These are phyloP conservation scores for Falcaria lacertinaria DNA, from an alignment of 2,888 invertebrate genomes.

Conservation along the genomic window DNA sequence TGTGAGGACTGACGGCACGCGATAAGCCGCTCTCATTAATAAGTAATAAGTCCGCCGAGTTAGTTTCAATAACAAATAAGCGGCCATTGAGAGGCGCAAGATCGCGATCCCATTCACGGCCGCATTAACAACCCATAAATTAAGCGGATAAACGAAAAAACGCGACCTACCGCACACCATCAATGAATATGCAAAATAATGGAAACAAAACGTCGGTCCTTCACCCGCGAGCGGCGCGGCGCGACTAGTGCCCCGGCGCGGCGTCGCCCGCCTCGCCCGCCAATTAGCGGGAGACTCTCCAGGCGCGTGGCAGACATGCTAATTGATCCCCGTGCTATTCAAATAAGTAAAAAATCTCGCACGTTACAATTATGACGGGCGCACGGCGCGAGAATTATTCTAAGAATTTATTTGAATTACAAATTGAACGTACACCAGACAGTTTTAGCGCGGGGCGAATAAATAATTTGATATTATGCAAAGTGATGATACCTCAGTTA, in stretches of 20 bases:
- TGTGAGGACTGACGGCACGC: conserved; percentile 6
- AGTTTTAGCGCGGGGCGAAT: conserved; percentile 74
- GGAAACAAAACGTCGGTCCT: conserved; percentile 36
- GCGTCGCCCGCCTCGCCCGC: background rate
- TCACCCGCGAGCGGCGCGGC: conserved; percentile 15
- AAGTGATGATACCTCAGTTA: conserved; percentile 68
- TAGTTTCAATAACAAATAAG: conserved; percentile 20
- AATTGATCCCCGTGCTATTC: conserved; percentile 34
- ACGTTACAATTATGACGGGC: conserved; percentile 65
- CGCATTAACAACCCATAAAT: conserved; percentile 32
- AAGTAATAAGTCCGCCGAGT: conserved; percentile 13
- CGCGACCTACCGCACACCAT: conserved; percentile 49
- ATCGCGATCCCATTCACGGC: conserved; percentile 19
- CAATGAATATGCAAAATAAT: conserved; percentile 49
- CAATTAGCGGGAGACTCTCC: conserved; percentile 17
- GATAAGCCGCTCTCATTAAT: conserved; percentile 15
- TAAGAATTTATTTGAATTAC: conserved; percentile 75
- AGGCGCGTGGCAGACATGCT: conserved; percentile 36
- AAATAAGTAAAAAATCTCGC: conserved; percentile 55
- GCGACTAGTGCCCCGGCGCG: conserved; percentile 6
- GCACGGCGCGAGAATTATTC: conserved; percentile 50
- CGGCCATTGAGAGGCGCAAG: conserved; percentile 7
- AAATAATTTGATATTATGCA: conserved; percentile 79
- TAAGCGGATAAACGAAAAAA: conserved; percentile 35
- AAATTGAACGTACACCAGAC: conserved; percentile 69